Evolutionary conservation across 2,888 invertebrate genomes (phyloP), one percentile per base, ranked within the genome.

Genomic region (Dasypogon diadema): DNA sequence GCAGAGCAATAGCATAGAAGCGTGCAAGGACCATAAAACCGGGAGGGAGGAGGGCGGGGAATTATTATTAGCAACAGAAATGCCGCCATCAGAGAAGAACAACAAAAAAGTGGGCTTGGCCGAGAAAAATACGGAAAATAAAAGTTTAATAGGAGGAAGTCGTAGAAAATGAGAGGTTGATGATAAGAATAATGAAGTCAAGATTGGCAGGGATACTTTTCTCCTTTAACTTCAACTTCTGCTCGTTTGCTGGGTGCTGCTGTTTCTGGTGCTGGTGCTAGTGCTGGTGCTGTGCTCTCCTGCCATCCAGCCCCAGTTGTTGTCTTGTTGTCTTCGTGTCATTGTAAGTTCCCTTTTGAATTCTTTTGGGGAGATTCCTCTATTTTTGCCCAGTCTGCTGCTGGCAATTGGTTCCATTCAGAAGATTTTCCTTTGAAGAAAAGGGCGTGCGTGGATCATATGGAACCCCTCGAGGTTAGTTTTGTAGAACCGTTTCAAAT

Each of bases 81-180:
- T 51, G 51, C 51, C 51, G 21, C 51, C 48, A 48, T 12, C n/a
- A n/a, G 48, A 48, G 30, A 3, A 30, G 4, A 30, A 30, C 30
- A 30, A 30, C 30, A 30, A 8, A 8, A 42, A 42, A 12, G n/a
- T n/a, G 51, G 51, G 51, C 5, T 8, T 51, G 51, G 5, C 51
- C 5, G 51, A 51, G 51, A n/a, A 51, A 51, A 51, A 51, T 51
- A 18, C 21, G 51, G 51, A 51, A 51, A 51, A 51, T 51, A 51
- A 51, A 51, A 51, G 51, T 51, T 51, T 51, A 51, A 51, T 51
- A 51, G 51, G 51, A 51, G 51, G 48, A 51, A 51, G 51, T 18
- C 51, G n/a, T 14, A 18, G 18, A 51, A 51, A 51, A 51, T 51
- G 51, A 51, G 51, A 51, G 51, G 51, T 51, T 51, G 51, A 14